These are phyloP conservation scores for Coregonus sp. DNA, from an alignment of 2,797 vertebrate genomes.

Conservation along the genomic window DNA sequence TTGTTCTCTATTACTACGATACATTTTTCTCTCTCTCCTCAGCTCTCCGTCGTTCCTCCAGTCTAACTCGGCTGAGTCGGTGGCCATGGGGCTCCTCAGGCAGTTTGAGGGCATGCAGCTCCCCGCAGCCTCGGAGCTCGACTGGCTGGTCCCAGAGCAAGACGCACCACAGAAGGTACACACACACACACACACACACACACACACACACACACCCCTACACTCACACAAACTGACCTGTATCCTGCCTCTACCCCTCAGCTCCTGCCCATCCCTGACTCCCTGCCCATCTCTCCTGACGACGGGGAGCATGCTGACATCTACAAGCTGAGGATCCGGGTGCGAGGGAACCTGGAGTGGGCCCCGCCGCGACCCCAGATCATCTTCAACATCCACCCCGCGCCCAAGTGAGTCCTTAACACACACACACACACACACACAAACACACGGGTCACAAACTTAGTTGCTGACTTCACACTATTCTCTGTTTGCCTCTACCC, in stretches of 20 bases:
- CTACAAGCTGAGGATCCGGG: constrained; percentile 94
- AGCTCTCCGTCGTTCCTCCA: constrained; percentile 87
- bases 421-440: neutral
- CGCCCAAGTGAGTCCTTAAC: constrained; percentile 83
- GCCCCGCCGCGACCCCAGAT: constrained; percentile 95
- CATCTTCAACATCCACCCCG: constrained; percentile 93
- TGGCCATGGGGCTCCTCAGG: constrained; percentile 95
- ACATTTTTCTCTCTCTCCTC: constrained; percentile 3
- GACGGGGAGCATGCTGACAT: constrained; percentile 96
- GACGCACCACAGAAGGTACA: constrained; percentile 94
- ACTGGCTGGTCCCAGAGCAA: constrained; percentile 95
- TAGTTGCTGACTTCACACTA: no score
- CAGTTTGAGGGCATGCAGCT: constrained; percentile 99
- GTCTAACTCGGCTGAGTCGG: constrained; percentile 94
- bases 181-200: neutral
- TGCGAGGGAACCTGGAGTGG: constrained; percentile 96
- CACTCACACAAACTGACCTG: neutral
- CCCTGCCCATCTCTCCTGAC: constrained; percentile 93
- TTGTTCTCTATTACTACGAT: no score
- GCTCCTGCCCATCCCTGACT: constrained; percentile 95
- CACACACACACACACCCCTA: constrained; percentile 9
- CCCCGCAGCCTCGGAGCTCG: constrained; percentile 93
- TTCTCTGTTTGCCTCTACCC: no score
- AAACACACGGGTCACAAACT: no score
- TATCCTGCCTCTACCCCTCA: constrained; percentile 47